These are phyloP conservation scores for Girardia tigrina DNA, from an alignment of 2,888 invertebrate genomes.

Conservation along the genomic window DNA sequence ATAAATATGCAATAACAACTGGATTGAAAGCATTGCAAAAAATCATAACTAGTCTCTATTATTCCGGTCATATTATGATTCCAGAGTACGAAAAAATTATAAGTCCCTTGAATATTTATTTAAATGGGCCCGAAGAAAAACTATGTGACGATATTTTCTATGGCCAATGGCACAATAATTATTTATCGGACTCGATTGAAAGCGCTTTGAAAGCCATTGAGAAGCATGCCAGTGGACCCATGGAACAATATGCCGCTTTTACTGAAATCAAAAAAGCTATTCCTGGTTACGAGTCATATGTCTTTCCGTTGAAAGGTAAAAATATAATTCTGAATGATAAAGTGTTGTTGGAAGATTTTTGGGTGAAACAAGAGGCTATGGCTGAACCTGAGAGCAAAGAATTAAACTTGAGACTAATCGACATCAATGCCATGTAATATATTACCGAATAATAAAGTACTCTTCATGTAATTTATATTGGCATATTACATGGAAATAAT, in stretches of 20 bases:
- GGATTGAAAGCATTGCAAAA: not conserved
- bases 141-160: not conserved
- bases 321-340: too few species aligned
- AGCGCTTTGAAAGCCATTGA: not conserved
- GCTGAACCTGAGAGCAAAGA: not conserved
- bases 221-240: not conserved
- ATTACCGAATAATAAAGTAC: too few species aligned
- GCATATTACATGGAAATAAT: too few species aligned
- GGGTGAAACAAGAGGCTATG: not conserved
- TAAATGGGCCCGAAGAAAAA: not conserved
- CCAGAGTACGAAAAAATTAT: not conserved
- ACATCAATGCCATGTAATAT: constrained; percentile 13
- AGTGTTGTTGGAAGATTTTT: not conserved
- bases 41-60: constrained; percentile 3
- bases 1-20: not conserved
- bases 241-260: not conserved
- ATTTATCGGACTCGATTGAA: not conserved
- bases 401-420: not conserved
- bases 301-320: not conserved
- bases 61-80: not conserved
- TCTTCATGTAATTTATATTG: too few species aligned
- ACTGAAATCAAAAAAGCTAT: constrained; percentile 4
- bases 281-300: not conserved
- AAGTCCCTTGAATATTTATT: not conserved
- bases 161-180: constrained; percentile 12